A percentile compares a stretch with the other conserved stretches of the same genome.
Evolutionary conservation across 2,888 invertebrate genomes (phyloP).

Genomic region (Drosophila hamatofila): DNA sequence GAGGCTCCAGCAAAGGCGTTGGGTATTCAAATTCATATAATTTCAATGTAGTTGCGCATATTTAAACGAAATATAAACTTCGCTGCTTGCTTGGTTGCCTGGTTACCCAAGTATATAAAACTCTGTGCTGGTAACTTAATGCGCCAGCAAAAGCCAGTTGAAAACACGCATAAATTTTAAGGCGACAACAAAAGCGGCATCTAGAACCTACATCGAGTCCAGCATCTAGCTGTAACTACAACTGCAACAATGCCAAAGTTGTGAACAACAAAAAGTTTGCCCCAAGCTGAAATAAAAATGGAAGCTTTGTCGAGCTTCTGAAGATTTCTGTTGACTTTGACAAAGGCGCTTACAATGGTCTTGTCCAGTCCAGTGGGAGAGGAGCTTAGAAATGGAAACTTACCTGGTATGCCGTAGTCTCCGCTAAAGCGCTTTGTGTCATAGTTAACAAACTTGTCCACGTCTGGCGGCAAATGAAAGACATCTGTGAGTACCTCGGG

Average conservation of each 20-base stretch:
- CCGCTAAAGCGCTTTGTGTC: slow-evolving; percentile 88
- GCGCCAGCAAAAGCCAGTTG: slow-evolving; percentile 56
- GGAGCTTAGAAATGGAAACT: slow-evolving; percentile 36
- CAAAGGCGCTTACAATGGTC: slow-evolving; percentile 32
- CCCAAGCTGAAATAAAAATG: slow-evolving; percentile 38
- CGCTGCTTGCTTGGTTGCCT: slow-evolving; percentile 17
- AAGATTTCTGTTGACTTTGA: slow-evolving; percentile 36
- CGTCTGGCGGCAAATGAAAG: slow-evolving; percentile 89
- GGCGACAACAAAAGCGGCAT: slow-evolving; percentile 35
- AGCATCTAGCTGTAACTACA: slow-evolving; percentile 9
- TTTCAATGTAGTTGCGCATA: slow-evolving; percentile 62
- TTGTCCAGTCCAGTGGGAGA: slow-evolving; percentile 17
- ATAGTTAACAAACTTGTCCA: slow-evolving; percentile 88
- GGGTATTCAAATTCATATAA: slow-evolving; percentile 46
- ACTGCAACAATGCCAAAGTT: slow-evolving; percentile 58
- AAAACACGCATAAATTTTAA: slow-evolving; percentile 71
- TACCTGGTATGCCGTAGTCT: slow-evolving; percentile 90
- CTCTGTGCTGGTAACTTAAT: slow-evolving; percentile 41
- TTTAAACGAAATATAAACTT: slow-evolving; percentile 63
- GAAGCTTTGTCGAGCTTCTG: slow-evolving; percentile 42
- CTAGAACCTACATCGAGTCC: slow-evolving; percentile 3
- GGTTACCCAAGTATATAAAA: slow-evolving; percentile 35
- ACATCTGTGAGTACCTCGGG: slow-evolving; percentile 92
- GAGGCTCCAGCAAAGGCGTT: slow-evolving; percentile 13
- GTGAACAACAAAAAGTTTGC: slow-evolving; percentile 57